phyloP scores from a whole-genome alignment of 1,140 invertebrate species.

The Drosophila repletoides region DNA sequence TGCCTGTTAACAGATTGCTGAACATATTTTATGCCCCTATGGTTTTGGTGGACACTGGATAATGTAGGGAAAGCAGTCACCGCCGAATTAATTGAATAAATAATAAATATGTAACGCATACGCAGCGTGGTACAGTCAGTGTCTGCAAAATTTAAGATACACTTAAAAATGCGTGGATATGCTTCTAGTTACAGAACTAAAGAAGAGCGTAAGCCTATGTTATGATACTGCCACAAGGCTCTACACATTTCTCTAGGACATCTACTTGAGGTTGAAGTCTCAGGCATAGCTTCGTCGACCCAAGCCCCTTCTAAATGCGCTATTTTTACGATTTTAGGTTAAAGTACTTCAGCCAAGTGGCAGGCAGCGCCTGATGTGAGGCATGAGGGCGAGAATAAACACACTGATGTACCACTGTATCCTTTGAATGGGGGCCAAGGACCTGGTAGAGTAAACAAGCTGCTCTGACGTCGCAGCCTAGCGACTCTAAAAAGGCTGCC shows the following conservation, averaged over 20 bases:
- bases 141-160: constrained; percentile 22
- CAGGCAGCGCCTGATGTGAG: constrained; percentile 25
- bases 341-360: constrained; percentile 73
- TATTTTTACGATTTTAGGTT: constrained; percentile 75
- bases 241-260: constrained; percentile 51
- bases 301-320: constrained; percentile 38
- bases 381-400: constrained; percentile 16
- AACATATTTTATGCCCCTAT: constrained; percentile 56
- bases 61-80: constrained; percentile 26
- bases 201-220: too few relatives aligned
- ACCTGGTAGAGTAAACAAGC: constrained; percentile 28
- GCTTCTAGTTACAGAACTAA: too few relatives aligned
- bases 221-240: neutral
- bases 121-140: constrained; percentile 47
- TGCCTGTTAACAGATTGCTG: constrained; percentile 59
- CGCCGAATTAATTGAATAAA: constrained; percentile 54
- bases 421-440: constrained; percentile 6
- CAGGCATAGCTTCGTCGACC: neutral
- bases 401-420: neutral
- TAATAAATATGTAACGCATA: constrained; percentile 63
- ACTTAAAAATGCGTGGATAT: too few relatives aligned
- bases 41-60: constrained; percentile 1
- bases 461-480: constrained; percentile 54
- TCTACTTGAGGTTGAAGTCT: constrained; percentile 42
- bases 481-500: constrained; percentile 62